Conservation (phyloP, 1,140 invertebrate genomes). For the Archegozetes longisetosus region DNA sequence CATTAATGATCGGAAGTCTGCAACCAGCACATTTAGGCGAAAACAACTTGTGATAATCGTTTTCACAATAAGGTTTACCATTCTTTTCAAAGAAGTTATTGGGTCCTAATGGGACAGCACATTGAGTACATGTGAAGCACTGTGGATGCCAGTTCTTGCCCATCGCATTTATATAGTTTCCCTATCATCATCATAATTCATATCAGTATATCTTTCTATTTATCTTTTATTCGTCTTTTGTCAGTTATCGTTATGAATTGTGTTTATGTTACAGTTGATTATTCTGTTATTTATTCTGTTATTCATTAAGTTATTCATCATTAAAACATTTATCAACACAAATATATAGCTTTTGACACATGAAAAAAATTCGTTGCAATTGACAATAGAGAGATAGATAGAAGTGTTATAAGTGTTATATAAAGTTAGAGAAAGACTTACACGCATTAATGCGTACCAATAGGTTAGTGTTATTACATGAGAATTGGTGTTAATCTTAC, state of each 20-base stretch:
- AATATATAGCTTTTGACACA: too few species aligned
- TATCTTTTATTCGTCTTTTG: too few species aligned
- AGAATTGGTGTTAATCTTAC: neutral
- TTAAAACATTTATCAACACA: too few species aligned
- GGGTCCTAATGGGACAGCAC: conserved; percentile 34
- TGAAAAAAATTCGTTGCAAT: neutral
- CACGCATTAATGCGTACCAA: conserved; percentile 9
- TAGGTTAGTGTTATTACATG: neutral
- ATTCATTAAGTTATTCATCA: too few species aligned
- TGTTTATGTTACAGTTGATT: too few species aligned
- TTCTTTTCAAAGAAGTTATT: conserved; percentile 38
- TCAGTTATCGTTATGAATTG: too few species aligned
- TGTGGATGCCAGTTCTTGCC: conserved; percentile 39
- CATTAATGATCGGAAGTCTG: conserved; percentile 47
- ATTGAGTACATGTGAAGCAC: conserved; percentile 36
- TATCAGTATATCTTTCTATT: conserved; percentile 31
- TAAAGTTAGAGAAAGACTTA: neutral
- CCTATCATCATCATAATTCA: conserved; percentile 43
- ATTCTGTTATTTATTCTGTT: too few species aligned
- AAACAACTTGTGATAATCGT: conserved; percentile 38
- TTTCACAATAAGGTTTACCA: conserved; percentile 36
- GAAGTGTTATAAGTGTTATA: neutral
- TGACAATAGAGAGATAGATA: neutral
- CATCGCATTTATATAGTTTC: conserved; percentile 35
- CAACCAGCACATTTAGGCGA: conserved; percentile 37